Conservation (phyloP, 92 coral and sea anemone genomes). For the Zoanthus solanderi region DNA sequence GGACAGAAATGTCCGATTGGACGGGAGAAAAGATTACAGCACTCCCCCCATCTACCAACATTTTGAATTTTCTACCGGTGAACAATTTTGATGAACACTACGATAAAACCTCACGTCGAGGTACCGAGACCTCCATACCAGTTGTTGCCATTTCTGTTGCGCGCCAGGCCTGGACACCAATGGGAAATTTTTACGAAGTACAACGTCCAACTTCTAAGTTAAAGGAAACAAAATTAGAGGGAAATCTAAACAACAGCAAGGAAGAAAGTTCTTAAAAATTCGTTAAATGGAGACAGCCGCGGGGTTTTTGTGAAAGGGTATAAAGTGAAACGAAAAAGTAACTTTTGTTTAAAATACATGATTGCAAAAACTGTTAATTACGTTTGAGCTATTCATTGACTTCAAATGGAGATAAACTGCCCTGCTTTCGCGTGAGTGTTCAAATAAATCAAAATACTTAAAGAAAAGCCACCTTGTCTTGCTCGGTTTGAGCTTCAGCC, state of each 20-base stretch:
- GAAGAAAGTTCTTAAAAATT: too few relatives aligned
- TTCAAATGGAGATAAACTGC: too few relatives aligned
- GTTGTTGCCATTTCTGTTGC: not conserved
- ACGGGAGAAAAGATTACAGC: not conserved
- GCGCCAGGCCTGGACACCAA: slow-evolving; percentile 19
- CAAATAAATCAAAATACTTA: too few relatives aligned
- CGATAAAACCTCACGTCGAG: not conserved
- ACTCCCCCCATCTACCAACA: not conserved
- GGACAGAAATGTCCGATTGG: slow-evolving; percentile 13
- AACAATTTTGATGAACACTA: not conserved
- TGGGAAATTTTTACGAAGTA: not conserved
- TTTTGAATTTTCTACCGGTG: slow-evolving; percentile 29
- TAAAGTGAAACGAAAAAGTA: too few relatives aligned
- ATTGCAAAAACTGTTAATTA: too few relatives aligned
- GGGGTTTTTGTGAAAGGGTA: not conserved
- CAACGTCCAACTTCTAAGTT: not conserved
- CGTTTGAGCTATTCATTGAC: too few relatives aligned
- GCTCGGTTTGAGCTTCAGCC: too few relatives aligned
- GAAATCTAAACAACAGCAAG: too few relatives aligned
- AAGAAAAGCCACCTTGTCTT: too few relatives aligned
- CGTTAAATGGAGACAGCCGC: not conserved
- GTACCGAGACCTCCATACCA: not conserved
- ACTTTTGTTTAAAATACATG: too few relatives aligned
- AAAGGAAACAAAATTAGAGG: not conserved
- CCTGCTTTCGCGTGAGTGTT: too few relatives aligned